Conservation (phyloP, 2,113 vertebrate species). For the Alosa alosa region DNA sequence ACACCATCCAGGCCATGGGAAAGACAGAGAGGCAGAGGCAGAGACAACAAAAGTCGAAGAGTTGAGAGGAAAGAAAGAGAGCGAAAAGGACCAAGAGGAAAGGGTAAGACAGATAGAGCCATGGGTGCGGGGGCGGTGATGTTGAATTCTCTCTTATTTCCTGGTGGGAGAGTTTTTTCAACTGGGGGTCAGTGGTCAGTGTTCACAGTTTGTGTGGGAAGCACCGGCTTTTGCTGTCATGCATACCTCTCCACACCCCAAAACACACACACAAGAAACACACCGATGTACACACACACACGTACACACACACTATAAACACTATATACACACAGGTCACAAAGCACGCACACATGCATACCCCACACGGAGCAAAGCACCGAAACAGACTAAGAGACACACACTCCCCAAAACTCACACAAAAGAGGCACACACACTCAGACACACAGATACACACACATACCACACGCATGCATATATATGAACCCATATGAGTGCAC, state of each 20-base stretch:
- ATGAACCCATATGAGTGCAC: neutral
- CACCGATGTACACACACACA: neutral
- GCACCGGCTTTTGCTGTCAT: neutral
- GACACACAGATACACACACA: neutral
- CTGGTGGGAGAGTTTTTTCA: neutral
- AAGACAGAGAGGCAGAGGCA: neutral
- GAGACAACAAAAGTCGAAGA: neutral
- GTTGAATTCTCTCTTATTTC: neutral
- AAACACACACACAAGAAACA: slow-evolving; percentile 24
- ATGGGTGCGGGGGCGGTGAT: neutral
- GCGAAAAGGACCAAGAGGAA: slow-evolving; percentile 10
- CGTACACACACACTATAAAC: neutral
- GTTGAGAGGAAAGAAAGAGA: neutral
- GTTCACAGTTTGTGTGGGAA: slow-evolving; percentile 15
- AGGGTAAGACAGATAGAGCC: neutral
- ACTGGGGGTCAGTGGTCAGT: neutral
- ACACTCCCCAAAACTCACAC: neutral
- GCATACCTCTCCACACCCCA: slow-evolving; percentile 1
- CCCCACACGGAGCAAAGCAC: neutral
- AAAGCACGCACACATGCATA: neutral
- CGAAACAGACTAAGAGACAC: neutral
- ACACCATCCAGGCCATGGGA: slow-evolving; percentile 50
- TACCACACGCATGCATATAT: neutral
- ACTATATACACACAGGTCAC: neutral
- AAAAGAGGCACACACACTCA: neutral